Evolutionary conservation across 2,797 vertebrate genomes (phyloP).

Genomic region (Emydoidea blandingii): DNA sequence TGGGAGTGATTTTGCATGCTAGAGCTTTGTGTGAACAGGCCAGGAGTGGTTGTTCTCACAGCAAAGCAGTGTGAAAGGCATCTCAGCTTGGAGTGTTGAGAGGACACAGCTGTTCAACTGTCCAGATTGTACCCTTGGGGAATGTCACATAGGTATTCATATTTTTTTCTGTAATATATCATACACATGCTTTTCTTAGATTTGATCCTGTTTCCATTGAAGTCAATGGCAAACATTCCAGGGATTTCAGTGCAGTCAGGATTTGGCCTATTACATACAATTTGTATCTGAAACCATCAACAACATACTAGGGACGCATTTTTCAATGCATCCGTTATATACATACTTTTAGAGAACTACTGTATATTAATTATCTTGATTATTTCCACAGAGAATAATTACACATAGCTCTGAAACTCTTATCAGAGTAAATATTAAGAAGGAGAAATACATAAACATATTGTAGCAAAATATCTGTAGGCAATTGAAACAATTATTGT

Average conservation of each 20-base stretch:
- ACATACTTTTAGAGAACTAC: conserved; percentile 26
- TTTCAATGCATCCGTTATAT: not conserved
- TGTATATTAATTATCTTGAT: conserved; percentile 44
- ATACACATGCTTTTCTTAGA: not conserved
- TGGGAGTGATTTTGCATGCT: not conserved
- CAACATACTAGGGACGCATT: not conserved
- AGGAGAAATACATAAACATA: conserved; percentile 56
- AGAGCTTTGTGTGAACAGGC: not conserved
- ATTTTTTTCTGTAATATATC: not conserved
- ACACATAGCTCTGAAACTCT: conserved; percentile 39
- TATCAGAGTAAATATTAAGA: conserved; percentile 59
- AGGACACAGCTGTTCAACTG: not conserved
- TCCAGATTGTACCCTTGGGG: not conserved
- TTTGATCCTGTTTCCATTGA: not conserved
- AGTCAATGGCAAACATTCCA: not conserved
- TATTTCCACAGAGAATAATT: conserved; percentile 67
- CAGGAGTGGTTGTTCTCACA: not conserved
- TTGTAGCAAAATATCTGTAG: conserved; percentile 62
- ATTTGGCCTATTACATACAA: not conserved
- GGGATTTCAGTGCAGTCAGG: not conserved
- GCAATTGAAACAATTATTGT: conserved; percentile 47
- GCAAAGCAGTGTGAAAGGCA: not conserved
- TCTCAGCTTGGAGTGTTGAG: not conserved
- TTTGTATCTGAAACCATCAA: not conserved
- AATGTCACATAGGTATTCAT: not conserved